phyloP scores from a whole-genome alignment of 2,113 vertebrate genomes.

The Sclerurus mexicanus region DNA sequence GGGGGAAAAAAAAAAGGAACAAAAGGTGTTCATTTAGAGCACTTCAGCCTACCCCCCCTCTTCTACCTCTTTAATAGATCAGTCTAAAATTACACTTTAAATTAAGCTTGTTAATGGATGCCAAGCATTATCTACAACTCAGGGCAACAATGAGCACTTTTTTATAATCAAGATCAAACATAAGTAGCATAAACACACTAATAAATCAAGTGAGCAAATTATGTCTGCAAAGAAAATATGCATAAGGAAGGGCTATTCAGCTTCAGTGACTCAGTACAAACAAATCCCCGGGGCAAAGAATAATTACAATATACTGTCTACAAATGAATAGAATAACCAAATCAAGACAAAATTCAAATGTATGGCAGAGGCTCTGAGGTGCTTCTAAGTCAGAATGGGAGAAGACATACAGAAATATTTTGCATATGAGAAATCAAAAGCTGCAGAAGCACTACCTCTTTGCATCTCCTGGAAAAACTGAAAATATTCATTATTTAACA shows the following conservation, averaged over 20 bases:
- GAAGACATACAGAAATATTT: not conserved
- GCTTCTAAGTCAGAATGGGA: not conserved
- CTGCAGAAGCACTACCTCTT: not conserved
- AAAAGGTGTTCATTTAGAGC: not conserved
- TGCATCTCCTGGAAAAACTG: not conserved
- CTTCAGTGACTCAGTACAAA: slow-evolving; percentile 39
- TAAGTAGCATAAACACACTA: slow-evolving; percentile 16
- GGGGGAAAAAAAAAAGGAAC: not conserved
- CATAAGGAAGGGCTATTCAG: slow-evolving; percentile 34
- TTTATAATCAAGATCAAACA: slow-evolving; percentile 24
- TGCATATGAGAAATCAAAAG: not conserved
- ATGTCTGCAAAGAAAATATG: slow-evolving; percentile 28
- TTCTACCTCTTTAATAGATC: not conserved
- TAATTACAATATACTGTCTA: not conserved
- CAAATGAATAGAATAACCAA: slow-evolving; percentile 8
- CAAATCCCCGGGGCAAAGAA: not conserved
- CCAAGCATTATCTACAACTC: not conserved
- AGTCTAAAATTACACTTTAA: not conserved
- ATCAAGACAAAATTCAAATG: slow-evolving; percentile 10
- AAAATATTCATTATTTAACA: not conserved
- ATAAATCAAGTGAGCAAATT: slow-evolving; percentile 53
- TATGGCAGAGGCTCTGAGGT: not conserved
- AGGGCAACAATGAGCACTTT: not conserved
- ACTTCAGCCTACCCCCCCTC: not conserved
- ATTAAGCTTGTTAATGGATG: not conserved